These are phyloP conservation scores for Crax fasciolata DNA, from an alignment of 2,797 vertebrate genomes.

Conservation along the genomic window DNA sequence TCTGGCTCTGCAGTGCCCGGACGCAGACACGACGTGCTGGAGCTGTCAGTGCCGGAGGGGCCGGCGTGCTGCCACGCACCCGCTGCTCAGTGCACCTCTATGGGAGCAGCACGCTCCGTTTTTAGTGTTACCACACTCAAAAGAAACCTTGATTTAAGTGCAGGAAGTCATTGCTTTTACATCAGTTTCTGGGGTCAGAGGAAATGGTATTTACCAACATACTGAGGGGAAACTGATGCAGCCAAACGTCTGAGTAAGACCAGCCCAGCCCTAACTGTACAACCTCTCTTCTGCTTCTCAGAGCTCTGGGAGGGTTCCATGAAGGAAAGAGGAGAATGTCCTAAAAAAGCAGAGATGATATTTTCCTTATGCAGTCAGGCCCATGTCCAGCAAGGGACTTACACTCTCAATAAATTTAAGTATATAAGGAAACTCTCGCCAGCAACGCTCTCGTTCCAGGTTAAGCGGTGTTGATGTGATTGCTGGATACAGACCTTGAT, in stretches of 20 bases:
- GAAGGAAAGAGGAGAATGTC: slow-evolving; percentile 57
- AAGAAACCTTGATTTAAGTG: slow-evolving; percentile 58
- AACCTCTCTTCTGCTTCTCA: slow-evolving; percentile 72
- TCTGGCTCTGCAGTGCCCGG: neutral
- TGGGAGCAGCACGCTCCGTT: slow-evolving; percentile 58
- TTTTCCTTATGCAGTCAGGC: slow-evolving; percentile 75
- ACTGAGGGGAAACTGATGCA: slow-evolving; percentile 8
- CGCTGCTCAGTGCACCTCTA: neutral
- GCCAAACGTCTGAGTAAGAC: slow-evolving; percentile 65
- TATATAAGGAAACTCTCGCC: slow-evolving; percentile 18
- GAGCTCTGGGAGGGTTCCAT: slow-evolving; percentile 69
- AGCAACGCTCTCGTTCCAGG: neutral
- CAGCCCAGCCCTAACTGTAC: slow-evolving; percentile 82
- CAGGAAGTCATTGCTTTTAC: slow-evolving; percentile 14
- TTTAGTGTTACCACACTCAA: slow-evolving; percentile 58
- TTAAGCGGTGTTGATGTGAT: neutral
- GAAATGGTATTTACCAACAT: neutral
- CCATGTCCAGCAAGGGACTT: slow-evolving; percentile 54
- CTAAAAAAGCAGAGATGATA: slow-evolving; percentile 67
- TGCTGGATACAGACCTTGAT: slow-evolving; percentile 46
- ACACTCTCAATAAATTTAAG: neutral
- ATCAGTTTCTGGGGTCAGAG: slow-evolving; percentile 55
- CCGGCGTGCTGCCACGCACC: slow-evolving; percentile 3
- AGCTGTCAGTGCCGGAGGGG: neutral
- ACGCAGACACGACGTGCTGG: rapidly evolving